Conservation (phyloP, 2,797 vertebrate genomes). For the Mionectes olivaceus region DNA sequence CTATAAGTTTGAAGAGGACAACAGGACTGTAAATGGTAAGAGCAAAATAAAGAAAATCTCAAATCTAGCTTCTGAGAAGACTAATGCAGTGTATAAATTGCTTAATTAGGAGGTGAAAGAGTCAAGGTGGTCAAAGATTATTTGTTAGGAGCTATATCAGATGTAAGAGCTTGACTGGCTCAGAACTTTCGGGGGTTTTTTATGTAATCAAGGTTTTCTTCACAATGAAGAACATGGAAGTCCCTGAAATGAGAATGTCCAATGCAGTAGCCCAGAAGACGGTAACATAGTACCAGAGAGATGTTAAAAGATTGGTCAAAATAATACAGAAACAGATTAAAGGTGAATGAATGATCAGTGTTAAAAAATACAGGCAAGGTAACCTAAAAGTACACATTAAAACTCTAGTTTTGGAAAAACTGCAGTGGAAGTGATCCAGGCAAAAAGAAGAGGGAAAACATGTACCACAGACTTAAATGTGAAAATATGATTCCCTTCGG, state of each 20-base stretch:
- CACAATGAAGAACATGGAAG: background rate
- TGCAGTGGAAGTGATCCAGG: background rate
- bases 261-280: background rate
- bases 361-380: background rate
- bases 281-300: background rate
- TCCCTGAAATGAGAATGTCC: background rate
- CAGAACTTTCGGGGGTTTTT: background rate
- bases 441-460: background rate
- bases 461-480: background rate
- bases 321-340: background rate
- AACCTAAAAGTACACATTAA: background rate
- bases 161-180: background rate
- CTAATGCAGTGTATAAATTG: background rate
- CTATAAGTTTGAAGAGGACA: background rate
- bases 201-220: background rate
- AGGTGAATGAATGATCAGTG: background rate
- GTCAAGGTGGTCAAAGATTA: background rate
- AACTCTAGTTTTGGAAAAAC: background rate
- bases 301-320: background rate
- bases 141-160: background rate
- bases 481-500: background rate
- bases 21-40: background rate
- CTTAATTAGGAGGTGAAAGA: background rate
- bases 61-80: background rate
- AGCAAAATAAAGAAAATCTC: background rate